phyloP scores from a whole-genome alignment of 2,888 invertebrate genomes.

The Philaethria dido region DNA sequence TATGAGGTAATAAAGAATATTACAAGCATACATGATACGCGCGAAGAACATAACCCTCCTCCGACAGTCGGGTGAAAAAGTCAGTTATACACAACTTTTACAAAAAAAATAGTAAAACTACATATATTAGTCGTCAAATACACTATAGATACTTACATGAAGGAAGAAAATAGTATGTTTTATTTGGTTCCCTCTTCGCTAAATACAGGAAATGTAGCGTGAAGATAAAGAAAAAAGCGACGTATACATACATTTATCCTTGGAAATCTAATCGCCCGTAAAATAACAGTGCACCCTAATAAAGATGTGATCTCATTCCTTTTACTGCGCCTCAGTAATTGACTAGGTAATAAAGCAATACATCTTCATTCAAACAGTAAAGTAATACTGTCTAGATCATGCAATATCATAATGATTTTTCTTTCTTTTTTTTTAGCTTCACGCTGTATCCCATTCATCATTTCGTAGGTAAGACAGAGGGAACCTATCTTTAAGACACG shows the following conservation, averaged over 20 bases:
- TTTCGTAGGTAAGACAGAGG: no score
- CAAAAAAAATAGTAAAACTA: no score
- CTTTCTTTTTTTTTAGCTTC: no score
- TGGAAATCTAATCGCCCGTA: background rate
- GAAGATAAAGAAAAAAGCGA: background rate
- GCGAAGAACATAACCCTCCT: no score
- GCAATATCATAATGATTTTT: background rate
- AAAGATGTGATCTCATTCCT: conserved; percentile 13
- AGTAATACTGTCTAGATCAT: background rate
- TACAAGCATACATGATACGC: no score
- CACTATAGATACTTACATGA: background rate
- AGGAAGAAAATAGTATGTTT: background rate
- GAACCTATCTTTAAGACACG: no score
- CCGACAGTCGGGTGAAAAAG: no score
- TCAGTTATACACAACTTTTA: no score
- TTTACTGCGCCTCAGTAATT: background rate
- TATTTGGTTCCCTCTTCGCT: background rate
- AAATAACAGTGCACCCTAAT: background rate
- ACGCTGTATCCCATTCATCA: no score
- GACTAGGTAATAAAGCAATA: conserved; percentile 5
- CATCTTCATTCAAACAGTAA: background rate
- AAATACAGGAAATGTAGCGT: background rate
- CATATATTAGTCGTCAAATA: background rate
- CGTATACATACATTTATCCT: background rate
- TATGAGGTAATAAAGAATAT: no score